Evolutionary conservation across 2,113 vertebrate genomes (phyloP), one percentile per base, ranked within the genome.

Genomic region (Actenoides hombroni): DNA sequence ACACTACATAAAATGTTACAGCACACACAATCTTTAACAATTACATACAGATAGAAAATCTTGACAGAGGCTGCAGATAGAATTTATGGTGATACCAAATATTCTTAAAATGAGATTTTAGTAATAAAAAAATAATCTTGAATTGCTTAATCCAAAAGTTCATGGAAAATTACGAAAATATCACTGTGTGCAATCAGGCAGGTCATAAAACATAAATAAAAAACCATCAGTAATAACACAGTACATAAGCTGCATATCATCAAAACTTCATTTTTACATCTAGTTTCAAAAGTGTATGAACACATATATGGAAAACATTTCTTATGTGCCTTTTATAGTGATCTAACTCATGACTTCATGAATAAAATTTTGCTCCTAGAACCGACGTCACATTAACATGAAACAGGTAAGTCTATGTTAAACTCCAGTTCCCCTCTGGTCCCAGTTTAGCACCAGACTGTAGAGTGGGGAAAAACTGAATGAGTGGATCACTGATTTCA

Each of bases 31-130:
- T 26, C 35, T 65, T 83, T 28, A 83, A 40, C 13, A 53, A 77
- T 3, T 65, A 59, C 25, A 54, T 5, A 20, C 4, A 82, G 16
- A 2, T 8, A 71, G 48, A 82, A 94, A 40, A 56, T 20, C 15
- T 86, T 1, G 0, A 65, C 7, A 48, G 3, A n/a, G 15, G 9
- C 10, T 69, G 37, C 25, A 53, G 14, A 3, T 53, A 17, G 14
- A 40, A 83, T 65, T 93, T 40, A 57, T 18, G 25, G 31, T 8
- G 14, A 61, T 29, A 53, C 0, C 48, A 75, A 73, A 60, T 60
- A 84, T 20, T 51, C 48, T 33, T 67, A 60, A 56, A 68, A 46
- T 0, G 26, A 25, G 16, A 81, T 42, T 87, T 56, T 49, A 63
- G 6, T 26, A 61, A 53, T 39, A 29, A 64, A 85, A 33, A 23